Evolutionary conservation across 1,140 invertebrate species (phyloP).

Genomic region (Danaus plexippus): DNA sequence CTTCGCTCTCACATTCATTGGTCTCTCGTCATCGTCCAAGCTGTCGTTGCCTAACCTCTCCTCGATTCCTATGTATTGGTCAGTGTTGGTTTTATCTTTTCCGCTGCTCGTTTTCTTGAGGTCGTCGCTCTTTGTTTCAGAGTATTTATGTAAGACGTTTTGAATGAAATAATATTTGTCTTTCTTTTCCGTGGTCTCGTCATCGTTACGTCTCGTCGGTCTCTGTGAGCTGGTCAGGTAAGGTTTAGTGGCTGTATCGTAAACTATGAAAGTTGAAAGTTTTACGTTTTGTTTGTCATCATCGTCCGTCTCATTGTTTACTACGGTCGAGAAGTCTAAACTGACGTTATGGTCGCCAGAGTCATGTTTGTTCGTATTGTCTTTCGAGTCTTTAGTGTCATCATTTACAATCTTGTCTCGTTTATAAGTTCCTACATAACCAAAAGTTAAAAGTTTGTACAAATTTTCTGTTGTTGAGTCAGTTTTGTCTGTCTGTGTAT

Average conservation of each 20-base stretch:
- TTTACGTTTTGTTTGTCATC: constrained; percentile 31
- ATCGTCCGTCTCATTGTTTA: constrained; percentile 22
- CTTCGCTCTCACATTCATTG: constrained; percentile 14
- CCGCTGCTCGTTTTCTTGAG: constrained; percentile 17
- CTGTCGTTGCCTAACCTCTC: constrained; percentile 43
- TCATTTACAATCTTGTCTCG: constrained; percentile 27
- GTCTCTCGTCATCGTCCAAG: constrained; percentile 16
- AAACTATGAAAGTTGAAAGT: constrained; percentile 58
- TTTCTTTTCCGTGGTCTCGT: constrained; percentile 31
- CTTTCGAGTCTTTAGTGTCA: constrained; percentile 19
- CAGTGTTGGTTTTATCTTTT: constrained; percentile 1
- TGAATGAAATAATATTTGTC: constrained; percentile 72
- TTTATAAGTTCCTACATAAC: constrained; percentile 57
- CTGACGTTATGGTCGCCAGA: constrained; percentile 25
- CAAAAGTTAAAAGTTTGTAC: constrained; percentile 60
- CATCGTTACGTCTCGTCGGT: constrained; percentile 56
- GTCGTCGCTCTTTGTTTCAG: constrained; percentile 38
- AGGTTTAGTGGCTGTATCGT: constrained; percentile 57
- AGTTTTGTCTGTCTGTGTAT: constrained; percentile 21
- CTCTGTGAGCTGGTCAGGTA: constrained; percentile 38
- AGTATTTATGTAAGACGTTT: constrained; percentile 72
- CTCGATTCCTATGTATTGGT: constrained; percentile 29
- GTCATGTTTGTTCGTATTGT: constrained; percentile 27
- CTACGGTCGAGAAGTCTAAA: constrained; percentile 53
- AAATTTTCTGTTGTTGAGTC: constrained; percentile 53